Conservation (phyloP, 1,140 invertebrate genomes). For the Drosophila sucinea region DNA sequence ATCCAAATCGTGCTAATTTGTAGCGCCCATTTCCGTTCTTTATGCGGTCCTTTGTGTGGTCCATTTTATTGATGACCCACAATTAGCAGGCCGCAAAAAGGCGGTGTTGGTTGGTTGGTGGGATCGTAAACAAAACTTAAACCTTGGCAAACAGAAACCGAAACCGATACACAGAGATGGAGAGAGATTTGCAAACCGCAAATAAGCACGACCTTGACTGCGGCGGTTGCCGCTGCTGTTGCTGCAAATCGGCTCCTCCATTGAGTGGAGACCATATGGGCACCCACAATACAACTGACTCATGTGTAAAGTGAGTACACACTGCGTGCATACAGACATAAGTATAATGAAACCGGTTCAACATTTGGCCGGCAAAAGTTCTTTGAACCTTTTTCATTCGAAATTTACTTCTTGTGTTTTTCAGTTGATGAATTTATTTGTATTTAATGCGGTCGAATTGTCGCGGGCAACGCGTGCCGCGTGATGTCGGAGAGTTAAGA, state of each 20-base stretch:
- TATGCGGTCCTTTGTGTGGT: conserved; percentile 63
- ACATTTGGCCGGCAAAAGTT: conserved; percentile 60
- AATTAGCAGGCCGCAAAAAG: conserved; percentile 64
- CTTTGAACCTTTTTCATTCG: conserved; percentile 58
- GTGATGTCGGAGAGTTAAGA: conserved; percentile 34
- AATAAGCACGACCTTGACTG: conserved; percentile 68
- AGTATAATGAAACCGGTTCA: conserved; percentile 26
- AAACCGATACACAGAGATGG: neutral
- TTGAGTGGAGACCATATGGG: conserved; percentile 21
- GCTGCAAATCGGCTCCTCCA: neutral
- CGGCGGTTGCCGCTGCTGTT: conserved; percentile 19
- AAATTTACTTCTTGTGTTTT: neutral
- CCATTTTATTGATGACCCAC: conserved; percentile 68
- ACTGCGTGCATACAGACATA: neutral
- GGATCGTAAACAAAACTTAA: conserved; percentile 68
- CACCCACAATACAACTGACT: conserved; percentile 45
- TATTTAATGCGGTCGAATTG: conserved; percentile 54
- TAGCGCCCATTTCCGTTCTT: conserved; percentile 75
- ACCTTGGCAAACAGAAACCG: conserved; percentile 48
- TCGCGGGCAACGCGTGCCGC: conserved; percentile 61
- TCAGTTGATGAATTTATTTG: conserved; percentile 69
- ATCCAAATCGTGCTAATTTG: conserved; percentile 63
- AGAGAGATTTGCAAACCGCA: conserved; percentile 52
- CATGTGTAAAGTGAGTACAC: conserved; percentile 20
- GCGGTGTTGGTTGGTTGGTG: neutral